Evolutionary conservation across 2,797 vertebrate genomes (phyloP).

Genomic region (Falco biarmicus): DNA sequence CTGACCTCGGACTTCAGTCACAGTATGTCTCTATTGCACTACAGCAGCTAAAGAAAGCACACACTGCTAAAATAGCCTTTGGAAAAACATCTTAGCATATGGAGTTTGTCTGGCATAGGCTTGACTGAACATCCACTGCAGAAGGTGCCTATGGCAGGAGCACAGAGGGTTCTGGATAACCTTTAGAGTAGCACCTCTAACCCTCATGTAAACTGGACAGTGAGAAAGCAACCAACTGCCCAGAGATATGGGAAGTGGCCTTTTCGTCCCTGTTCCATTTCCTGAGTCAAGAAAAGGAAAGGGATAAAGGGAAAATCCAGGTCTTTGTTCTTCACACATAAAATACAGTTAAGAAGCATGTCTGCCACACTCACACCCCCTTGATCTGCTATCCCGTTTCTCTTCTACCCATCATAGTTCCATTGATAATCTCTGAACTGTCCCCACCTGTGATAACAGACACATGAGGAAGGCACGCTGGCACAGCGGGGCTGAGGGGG

Average conservation of each 20-base stretch:
- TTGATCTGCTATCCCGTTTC: neutral
- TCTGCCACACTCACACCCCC: neutral
- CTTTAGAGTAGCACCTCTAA: neutral
- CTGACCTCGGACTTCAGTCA: neutral
- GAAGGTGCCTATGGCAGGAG: neutral
- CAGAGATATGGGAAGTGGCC: neutral
- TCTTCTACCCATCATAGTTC: neutral
- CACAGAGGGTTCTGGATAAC: neutral
- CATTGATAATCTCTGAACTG: neutral
- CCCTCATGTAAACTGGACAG: neutral
- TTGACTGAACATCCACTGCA: neutral
- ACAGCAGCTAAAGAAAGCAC: neutral
- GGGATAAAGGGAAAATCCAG: neutral
- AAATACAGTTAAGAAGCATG: neutral
- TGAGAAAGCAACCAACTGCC: neutral
- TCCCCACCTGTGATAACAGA: neutral
- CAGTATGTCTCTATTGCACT: neutral
- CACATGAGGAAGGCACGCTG: rapidly evolving
- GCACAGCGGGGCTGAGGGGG: rapidly evolving
- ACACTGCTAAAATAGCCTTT: neutral
- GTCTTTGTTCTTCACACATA: neutral
- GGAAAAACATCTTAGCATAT: neutral
- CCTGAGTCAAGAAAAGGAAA: neutral
- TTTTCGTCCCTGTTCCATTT: neutral
- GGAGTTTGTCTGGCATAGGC: neutral